These are phyloP conservation scores for Tetramorium parvispinum DNA, from an alignment of 1,140 invertebrate species.

Conservation along the genomic window DNA sequence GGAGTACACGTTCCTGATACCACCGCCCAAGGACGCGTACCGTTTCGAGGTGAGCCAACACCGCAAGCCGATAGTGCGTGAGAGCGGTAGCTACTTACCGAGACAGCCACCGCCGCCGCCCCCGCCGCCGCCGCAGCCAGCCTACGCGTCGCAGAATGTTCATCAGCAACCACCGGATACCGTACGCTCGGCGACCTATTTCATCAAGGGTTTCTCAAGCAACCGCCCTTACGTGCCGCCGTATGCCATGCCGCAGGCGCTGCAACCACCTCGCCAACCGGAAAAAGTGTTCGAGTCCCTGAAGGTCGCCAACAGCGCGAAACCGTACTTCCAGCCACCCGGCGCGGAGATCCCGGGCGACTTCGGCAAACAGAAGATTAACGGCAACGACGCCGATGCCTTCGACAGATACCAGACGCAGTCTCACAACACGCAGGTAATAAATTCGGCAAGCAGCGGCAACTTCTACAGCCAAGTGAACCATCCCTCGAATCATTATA, in stretches of 20 bases:
- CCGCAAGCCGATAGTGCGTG: slow-evolving; percentile 76
- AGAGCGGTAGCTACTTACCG: slow-evolving; percentile 68
- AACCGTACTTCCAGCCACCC: slow-evolving; percentile 75
- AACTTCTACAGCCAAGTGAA: slow-evolving; percentile 80
- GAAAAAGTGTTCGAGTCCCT: slow-evolving; percentile 77
- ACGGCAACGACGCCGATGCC: slow-evolving; percentile 60
- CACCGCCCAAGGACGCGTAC: slow-evolving; percentile 80
- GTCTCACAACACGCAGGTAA: slow-evolving; percentile 47
- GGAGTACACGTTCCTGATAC: slow-evolving; percentile 82
- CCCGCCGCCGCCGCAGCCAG: slow-evolving; percentile 55
- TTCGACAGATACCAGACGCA: slow-evolving; percentile 66
- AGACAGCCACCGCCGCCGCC: slow-evolving; percentile 72
- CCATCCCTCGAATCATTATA: slow-evolving; percentile 74
- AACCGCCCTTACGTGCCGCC: slow-evolving; percentile 70
- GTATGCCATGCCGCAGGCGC: slow-evolving; percentile 71
- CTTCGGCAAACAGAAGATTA: slow-evolving; percentile 69
- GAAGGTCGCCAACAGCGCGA: slow-evolving; percentile 74
- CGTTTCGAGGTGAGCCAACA: slow-evolving; percentile 79
- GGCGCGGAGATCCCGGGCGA: slow-evolving; percentile 49
- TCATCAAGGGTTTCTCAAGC: slow-evolving; percentile 75
- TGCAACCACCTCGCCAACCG: slow-evolving; percentile 69
- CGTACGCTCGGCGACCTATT: slow-evolving; percentile 76
- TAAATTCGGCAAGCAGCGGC: slow-evolving; percentile 52
- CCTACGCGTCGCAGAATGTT: slow-evolving; percentile 26
- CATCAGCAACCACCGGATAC: slow-evolving; percentile 72